Evolutionary conservation across 2,113 vertebrate species (phyloP), one percentile per base, ranked within the genome.

Genomic region (Orthonyx spaldingii): DNA sequence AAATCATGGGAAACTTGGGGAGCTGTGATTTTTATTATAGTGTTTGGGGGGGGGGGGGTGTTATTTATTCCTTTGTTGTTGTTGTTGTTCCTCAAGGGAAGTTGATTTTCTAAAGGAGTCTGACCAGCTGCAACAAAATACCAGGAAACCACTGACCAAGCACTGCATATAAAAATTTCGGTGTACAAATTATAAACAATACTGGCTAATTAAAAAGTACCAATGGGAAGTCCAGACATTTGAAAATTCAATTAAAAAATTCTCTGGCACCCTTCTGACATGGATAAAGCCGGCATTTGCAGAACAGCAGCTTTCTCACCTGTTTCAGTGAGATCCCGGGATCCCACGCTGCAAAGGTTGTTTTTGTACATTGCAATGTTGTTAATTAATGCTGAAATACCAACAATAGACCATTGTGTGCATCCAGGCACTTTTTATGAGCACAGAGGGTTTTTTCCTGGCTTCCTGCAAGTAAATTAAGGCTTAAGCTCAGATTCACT

Each of bases 81-180:
- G 53, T 84, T 88, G 87, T 85, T 94, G 76, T 93, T 93, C 71
- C 88, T 90, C 69, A 94, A 53, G 89, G 94, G 94, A 97, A 96
- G 89, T 90, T 42, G 49, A 96, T 97, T 98, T 97, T 93, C 94
- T 93, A 68, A 78, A 89, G 88, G 89, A 93, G 33, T 61, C 64
- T 71, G 78, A 91, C 37, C 96, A 97, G 96, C 97, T 97, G 96
- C 94, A 95, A 79, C 86, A 97, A 95, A 97, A 97, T 96, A 93
- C 91, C 96, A 97, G 96, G 97, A 97, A 97, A 83, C 71, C 85
- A 87, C 61, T 95, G 94, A 96, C 94, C 95, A 95, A 96, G 93
- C 59, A 55, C 44, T 15, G 65, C 86, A 71, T 94, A 93, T 96
- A 92, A 97, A 95, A 96, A 93, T 64, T 89, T 3, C 94, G 93